phyloP scores from a whole-genome alignment of 2,797 vertebrate genomes.

The Coilia nasus region DNA sequence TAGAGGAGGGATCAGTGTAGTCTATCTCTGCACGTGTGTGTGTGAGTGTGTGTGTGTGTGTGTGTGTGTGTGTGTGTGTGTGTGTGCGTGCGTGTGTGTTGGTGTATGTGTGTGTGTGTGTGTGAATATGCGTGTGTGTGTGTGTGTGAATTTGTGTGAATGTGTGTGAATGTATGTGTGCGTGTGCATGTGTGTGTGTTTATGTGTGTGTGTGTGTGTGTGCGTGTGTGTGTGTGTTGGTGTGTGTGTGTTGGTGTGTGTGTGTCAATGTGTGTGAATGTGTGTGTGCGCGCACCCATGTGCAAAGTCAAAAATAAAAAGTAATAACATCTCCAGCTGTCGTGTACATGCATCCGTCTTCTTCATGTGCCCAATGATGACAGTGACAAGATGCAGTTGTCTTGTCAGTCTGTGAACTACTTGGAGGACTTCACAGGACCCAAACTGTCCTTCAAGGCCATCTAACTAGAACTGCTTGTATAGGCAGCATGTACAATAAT shows the following conservation, averaged over 20 bases:
- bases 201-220: background rate
- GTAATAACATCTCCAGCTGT: conserved; percentile 27
- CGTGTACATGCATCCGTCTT: background rate
- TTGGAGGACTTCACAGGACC: background rate
- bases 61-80: background rate
- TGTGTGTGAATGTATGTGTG: background rate
- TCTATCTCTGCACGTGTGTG: background rate
- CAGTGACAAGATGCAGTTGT: conserved; percentile 17
- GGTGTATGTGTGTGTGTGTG: background rate
- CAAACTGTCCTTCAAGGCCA: too few relatives aligned
- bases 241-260: background rate
- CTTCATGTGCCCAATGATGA: background rate
- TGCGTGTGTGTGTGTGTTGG: background rate
- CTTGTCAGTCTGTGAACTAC: background rate
- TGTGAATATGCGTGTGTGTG: background rate
- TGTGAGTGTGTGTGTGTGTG: background rate
- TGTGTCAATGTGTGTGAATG: background rate
- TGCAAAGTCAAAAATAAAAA: background rate
- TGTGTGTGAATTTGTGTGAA: background rate
- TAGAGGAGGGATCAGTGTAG: background rate
- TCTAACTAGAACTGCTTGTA: too few relatives aligned
- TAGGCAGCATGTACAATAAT: background rate
- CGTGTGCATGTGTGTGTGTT: background rate
- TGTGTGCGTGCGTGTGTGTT: background rate
- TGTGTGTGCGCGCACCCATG: background rate